A percentile compares a stretch with the other conserved stretches of the same genome.
phyloP scores from a whole-genome alignment of 2,797 vertebrate species.

The Orestias chungarensis region DNA sequence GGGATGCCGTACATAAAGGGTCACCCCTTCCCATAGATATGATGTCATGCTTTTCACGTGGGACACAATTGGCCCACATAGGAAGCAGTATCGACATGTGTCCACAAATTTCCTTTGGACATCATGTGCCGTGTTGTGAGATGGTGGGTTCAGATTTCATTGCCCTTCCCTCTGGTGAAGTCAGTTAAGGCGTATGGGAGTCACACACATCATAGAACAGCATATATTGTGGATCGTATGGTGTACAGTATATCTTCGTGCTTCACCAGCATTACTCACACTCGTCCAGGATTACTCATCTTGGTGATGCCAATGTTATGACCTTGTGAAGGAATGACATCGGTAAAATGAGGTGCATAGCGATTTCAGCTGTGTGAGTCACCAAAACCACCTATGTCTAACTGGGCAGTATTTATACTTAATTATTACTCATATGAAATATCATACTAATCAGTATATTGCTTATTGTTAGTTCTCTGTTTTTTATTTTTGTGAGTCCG shows the following conservation, averaged over 20 bases:
- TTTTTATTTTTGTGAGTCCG: neutral
- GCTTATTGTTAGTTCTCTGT: neutral
- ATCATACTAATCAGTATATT: neutral
- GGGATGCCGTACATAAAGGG: constrained; percentile 69
- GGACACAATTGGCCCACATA: constrained; percentile 11
- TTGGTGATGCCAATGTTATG: constrained; percentile 37
- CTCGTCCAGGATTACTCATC: constrained; percentile 50
- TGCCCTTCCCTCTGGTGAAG: constrained; percentile 10
- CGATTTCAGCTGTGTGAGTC: constrained; percentile 53
- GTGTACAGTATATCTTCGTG: constrained; percentile 10
- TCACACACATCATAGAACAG: neutral
- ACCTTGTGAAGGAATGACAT: constrained; percentile 56
- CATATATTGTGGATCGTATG: constrained; percentile 8
- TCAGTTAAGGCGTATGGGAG: constrained; percentile 2
- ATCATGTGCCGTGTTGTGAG: constrained; percentile 19
- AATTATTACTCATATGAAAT: neutral
- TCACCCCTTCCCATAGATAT: constrained; percentile 66
- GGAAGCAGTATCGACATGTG: constrained; percentile 24
- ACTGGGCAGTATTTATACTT: neutral
- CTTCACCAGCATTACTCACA: constrained; percentile 16
- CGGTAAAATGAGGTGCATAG: constrained; percentile 49
- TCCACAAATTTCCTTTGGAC: constrained; percentile 19
- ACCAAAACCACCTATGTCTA: constrained; percentile 9
- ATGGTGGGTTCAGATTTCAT: constrained; percentile 41
- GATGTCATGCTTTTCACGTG: constrained; percentile 68